Base-by-base conservation (phyloP, 2,113 vertebrate genomes). In the Mungos mungo region DNA sequence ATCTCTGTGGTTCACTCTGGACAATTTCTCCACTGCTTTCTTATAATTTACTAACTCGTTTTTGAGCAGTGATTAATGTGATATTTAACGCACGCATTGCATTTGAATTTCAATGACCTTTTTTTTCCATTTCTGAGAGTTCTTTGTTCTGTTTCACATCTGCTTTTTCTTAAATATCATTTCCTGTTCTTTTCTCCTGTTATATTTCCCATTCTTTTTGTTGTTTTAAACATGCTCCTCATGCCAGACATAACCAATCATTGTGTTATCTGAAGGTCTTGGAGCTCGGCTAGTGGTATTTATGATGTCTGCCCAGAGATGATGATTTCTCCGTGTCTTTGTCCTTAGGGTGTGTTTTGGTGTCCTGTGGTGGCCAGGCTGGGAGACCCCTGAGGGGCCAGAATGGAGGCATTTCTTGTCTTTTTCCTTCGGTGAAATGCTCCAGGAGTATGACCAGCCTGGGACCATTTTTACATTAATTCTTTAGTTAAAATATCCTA, bases 161-260 rank as follows among this genome's bases (percentile, higher is more conserved):
- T 77, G 45, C 13, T 4, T 47, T 69, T 45, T 29, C 63, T 35
- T 57, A 52, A 69, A 47, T 60, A 18, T 5, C 68, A 1, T 68
- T 94, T 19, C 52, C 31, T 76, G 35, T 63, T 57, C 66, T 69
- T 81, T 83, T 68, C 80, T 90, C 29, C 4, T 50, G 23, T 77
- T 35, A 1, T 41, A 18, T 71, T 45, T 29, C 54, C 35, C 79
- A 18, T 72, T 87, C 7, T 29, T 72, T 47, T 5, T 1, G 16
- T 31, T 88, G 41, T 83, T 35, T 83, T 60, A 27, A 25, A 29
- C 4, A 29, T 1, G 0, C 33, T 93, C 18, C 13, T 68, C 60
- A 15, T 15, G 2, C 3, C 13, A 11, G 47, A 31, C 21, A 3
- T 66, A 50, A 38, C 16, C 9, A 33, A 0, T 2, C 52, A 0